Evolutionary conservation across 2,113 vertebrate species (phyloP).

Genomic region (Macquaria ambigua): DNA sequence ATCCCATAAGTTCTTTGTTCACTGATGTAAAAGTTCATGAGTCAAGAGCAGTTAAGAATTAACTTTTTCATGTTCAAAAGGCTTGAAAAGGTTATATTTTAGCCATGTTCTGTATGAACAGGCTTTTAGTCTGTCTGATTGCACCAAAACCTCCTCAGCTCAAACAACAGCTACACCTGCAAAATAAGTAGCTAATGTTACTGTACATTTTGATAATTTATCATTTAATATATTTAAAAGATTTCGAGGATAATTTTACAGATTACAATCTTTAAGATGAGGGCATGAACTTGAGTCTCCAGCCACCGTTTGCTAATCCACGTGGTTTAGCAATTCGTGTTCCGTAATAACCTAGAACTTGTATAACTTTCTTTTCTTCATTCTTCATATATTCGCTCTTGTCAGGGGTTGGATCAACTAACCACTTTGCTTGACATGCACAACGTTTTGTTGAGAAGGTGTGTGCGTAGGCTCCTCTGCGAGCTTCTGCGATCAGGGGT

Average conservation of each 20-base stretch:
- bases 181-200: neutral
- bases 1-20: slow-evolving; percentile 20
- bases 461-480: too few species aligned
- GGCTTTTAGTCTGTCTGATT: neutral
- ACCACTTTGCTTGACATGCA: neutral
- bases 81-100: neutral
- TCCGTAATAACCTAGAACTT: neutral
- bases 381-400: neutral
- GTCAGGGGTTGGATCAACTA: neutral
- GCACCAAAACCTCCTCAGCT: too few species aligned
- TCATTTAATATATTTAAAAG: neutral
- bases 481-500: too few species aligned
- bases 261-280: neutral
- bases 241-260: neutral
- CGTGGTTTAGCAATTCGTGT: neutral
- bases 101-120: neutral
- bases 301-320: neutral
- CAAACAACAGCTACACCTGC: neutral
- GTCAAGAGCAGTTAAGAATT: slow-evolving; percentile 26
- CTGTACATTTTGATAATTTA: neutral
- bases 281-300: neutral
- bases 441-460: too few species aligned
- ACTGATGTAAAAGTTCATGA: slow-evolving; percentile 37
- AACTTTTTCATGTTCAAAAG: neutral
- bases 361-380: neutral